Conservation (phyloP, 1,140 invertebrate species). For the Drosophila biarmipes region DNA sequence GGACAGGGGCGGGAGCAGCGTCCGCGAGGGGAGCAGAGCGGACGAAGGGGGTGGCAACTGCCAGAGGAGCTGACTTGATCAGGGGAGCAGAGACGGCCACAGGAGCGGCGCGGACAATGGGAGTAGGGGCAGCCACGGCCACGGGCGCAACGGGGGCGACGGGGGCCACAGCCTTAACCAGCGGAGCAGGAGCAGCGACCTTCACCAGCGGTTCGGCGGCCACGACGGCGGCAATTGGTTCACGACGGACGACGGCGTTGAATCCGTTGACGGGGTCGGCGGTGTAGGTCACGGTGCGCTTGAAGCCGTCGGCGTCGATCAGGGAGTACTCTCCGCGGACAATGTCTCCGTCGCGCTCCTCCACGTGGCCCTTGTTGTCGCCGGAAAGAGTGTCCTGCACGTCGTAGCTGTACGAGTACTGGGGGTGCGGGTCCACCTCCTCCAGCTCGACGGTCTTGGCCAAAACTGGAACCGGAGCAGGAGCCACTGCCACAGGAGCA, state of each 20-base stretch:
- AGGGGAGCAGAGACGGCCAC: constrained; percentile 41
- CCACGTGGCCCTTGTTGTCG: constrained; percentile 86
- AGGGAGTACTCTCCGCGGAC: constrained; percentile 84
- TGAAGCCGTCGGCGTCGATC: constrained; percentile 80
- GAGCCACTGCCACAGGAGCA: constrained; percentile 64
- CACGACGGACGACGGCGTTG: constrained; percentile 81
- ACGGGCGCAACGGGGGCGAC: constrained; percentile 67
- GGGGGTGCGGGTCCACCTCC: constrained; percentile 84
- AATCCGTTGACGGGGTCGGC: constrained; percentile 80
- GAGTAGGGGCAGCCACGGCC: constrained; percentile 47
- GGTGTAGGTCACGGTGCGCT: constrained; percentile 82
- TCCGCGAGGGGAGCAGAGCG: constrained; percentile 69
- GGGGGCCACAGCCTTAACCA: constrained; percentile 35
- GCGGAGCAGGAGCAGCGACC: constrained; percentile 55
- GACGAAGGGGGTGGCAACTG: constrained; percentile 52
- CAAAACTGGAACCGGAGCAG: constrained; percentile 53
- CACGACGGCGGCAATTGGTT: constrained; percentile 73
- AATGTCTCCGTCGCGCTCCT: constrained; percentile 86
- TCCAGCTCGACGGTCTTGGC: constrained; percentile 72
- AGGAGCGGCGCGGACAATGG: constrained; percentile 74
- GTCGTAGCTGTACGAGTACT: constrained; percentile 85
- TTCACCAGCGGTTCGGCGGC: constrained; percentile 65
- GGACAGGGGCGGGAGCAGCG: constrained; percentile 27
- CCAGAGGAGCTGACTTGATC: constrained; percentile 51
- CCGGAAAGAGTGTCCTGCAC: constrained; percentile 86